Evolutionary conservation across 1,140 invertebrate genomes (phyloP), one percentile per base, ranked within the genome.

Genomic region (Mamestra configurata): DNA sequence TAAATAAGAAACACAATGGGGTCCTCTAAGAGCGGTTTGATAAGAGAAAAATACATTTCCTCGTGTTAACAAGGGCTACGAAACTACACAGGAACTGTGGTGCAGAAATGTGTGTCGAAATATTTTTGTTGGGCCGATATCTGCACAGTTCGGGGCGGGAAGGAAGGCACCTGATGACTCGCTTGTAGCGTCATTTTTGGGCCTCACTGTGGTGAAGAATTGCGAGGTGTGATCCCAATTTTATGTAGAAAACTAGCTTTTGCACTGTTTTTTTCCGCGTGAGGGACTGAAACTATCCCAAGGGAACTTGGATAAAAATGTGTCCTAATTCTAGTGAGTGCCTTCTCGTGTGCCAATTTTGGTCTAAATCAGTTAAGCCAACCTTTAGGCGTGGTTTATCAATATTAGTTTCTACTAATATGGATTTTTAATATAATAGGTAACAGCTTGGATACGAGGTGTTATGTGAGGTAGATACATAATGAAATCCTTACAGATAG

Each of bases 131-230:
- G 11, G 6, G 11, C 35, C n/a, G 64, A 24, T 70, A 70, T 70
- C 66, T 70, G 20, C 37, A 5, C 15, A 6, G 22, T 24, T 46
- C 22, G 66, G 40, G 31, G 5, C 66, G 66, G 66, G 66, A 70
- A 46, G 66, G 66, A 70, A 70, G 66, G 1, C 22, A 18, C 40
- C 40, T 49, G 66, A 70, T 70, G 66, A 22, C 66, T 70, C 20
- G 5, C 37, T 35, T 40, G 18, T 13, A 15, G 10, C 61, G 35
- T 40, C n/a, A 40, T 40, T 66, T 40, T 40, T 13, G 22, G n/a
- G 20, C 22, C 20, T 13, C 11, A 43, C 64, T 46, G n/a, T 11
- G 20, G 20, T 13, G 37, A 24, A 24, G 13, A 43, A 68, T 68
- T 18, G 22, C 10, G 20, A 40, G 61, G 7, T 35, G 7, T 11